phyloP scores from a whole-genome alignment of 2,113 vertebrate genomes.

The Crotalus helleri region DNA sequence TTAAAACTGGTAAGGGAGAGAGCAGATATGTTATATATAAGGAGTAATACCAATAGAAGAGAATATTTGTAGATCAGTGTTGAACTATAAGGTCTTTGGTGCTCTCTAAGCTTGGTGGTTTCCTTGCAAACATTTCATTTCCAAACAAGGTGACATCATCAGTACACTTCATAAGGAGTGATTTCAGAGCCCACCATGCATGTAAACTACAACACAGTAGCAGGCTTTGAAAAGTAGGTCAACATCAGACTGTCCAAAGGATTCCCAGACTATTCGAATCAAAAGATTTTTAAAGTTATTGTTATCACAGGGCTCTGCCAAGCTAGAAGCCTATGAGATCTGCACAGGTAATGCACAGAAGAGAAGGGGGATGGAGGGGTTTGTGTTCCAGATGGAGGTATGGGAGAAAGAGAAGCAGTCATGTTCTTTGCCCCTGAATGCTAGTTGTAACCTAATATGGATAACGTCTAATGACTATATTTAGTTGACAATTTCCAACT shows the following conservation, averaged over 20 bases:
- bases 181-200: neutral
- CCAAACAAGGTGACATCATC: neutral
- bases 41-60: neutral
- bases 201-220: neutral
- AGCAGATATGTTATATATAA: neutral
- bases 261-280: neutral
- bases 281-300: neutral
- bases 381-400: neutral
- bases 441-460: neutral
- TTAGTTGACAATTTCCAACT: neutral
- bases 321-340: neutral
- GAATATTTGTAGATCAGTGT: neutral
- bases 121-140: neutral
- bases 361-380: neutral
- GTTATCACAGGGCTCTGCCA: neutral
- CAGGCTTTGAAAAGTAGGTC: neutral
- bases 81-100: neutral
- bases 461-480: neutral
- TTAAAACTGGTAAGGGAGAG: neutral
- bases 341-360: neutral
- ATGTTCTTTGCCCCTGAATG: neutral
- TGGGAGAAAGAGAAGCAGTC: neutral
- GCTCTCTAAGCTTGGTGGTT: neutral
- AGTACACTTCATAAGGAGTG: neutral
- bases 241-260: neutral